Base-by-base conservation (phyloP, 2,797 vertebrate species). In the Dromococcyx pavoninus region DNA sequence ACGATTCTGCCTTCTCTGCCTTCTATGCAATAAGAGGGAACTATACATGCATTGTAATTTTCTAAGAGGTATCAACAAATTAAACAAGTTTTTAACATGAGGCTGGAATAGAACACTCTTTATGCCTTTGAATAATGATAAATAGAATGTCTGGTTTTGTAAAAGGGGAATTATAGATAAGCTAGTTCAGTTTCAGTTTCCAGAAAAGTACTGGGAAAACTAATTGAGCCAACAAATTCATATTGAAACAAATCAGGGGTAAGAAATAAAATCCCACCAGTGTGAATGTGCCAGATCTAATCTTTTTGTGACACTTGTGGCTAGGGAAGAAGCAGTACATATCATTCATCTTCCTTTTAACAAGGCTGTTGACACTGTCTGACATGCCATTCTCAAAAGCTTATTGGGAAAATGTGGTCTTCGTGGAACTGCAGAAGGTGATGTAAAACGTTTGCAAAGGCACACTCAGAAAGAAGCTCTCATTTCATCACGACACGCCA, bases 271-370 rank as follows among this genome's bases (percentile, higher is more conserved):
- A 0, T 56, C 1, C 54, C 86, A 51, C 33, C 65, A 91, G 58
- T 83, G 71, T 69, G 72, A 77, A 78, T 74, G 65, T 74, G 85
- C 83, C 87, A 92, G 74, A 92, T 88, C 37, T 25, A 96, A 94
- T 88, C 88, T 82, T 94, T 95, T 84, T 92, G 94, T 72, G 79
- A 46, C 75, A 86, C 72, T 91, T 88, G 72, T 67, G 87, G 89
- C 18, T 74, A 44, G 88, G 85, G 53, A 92, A 93, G 86, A 53
- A 87, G 43, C 77, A 82, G 64, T 33, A 70, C 46, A 23, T 74
- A 53, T 65, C 87, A 83, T 93, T 54, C 13, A 48, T 95, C 85
- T 93, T 88, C 65, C 5, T 0, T 74, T 83, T 93, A 91, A 93
- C 1, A 56, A 80, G 69, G 67, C 87, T 95, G 95, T 74, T 95